Conservation (phyloP, 2,888 invertebrate species). For the Allophyes oxyacanthae region DNA sequence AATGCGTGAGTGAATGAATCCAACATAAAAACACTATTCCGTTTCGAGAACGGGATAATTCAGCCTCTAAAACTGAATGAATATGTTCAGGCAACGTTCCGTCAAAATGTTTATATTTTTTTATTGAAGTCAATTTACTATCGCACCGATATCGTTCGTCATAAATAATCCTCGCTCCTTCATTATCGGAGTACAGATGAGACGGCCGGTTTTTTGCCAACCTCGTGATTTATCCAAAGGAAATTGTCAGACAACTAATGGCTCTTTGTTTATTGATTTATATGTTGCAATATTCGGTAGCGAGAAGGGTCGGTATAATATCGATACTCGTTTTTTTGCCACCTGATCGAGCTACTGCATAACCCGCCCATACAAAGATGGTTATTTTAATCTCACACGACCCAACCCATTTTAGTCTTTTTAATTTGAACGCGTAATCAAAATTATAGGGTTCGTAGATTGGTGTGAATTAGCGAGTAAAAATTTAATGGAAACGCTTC, state of each 20-base stretch:
- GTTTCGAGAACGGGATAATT: too few relatives aligned
- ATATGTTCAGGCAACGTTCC: not conserved
- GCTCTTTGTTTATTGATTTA: conserved; percentile 89
- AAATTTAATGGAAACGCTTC: conserved; percentile 78
- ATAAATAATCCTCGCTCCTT: conserved; percentile 67
- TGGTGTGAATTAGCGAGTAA: conserved; percentile 78
- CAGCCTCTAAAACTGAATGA: too few relatives aligned
- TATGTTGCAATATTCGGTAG: conserved; percentile 87
- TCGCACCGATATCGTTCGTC: conserved; percentile 62
- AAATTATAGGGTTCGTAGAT: conserved; percentile 75
- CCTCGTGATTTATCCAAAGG: conserved; percentile 86
- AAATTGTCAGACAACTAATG: conserved; percentile 88
- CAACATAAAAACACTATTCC: too few relatives aligned
- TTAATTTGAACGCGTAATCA: conserved; percentile 67
- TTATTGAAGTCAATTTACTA: conserved; percentile 31
- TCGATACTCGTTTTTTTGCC: conserved; percentile 71
- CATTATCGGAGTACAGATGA: conserved; percentile 73
- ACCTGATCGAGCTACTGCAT: conserved; percentile 79
- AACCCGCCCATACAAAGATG: conserved; percentile 66
- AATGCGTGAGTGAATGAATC: too few relatives aligned
- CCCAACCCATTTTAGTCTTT: conserved; percentile 54
- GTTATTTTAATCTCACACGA: conserved; percentile 41
- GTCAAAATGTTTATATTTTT: conserved; percentile 16
- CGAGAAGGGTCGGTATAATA: conserved; percentile 78
- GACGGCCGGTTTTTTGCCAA: conserved; percentile 76